Evolutionary conservation across 37 sponge, comb jelly and placozoan species (phyloP).

Genomic region (Ephydatia muelleri): DNA sequence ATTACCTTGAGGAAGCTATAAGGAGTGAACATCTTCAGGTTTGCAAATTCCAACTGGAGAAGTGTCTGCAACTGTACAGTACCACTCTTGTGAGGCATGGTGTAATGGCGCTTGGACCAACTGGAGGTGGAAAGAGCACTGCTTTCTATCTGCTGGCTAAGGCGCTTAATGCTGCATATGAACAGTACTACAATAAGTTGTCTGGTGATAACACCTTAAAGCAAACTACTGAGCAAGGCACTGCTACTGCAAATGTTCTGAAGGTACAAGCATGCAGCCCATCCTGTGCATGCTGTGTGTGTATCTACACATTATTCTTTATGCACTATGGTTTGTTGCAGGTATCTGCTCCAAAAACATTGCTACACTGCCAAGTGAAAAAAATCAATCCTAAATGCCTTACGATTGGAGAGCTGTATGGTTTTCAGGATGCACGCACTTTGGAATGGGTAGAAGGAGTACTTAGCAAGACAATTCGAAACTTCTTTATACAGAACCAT

Average conservation of each 20-base stretch:
- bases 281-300: neutral
- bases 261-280: neutral
- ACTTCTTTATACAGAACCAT: slow-evolving; percentile 13
- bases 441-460: slow-evolving; percentile 76
- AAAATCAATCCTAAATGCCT: slow-evolving; percentile 70
- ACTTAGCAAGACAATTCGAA: slow-evolving; percentile 41
- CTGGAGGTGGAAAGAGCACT: slow-evolving; percentile 80
- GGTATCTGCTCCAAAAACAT: neutral
- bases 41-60: slow-evolving; percentile 31
- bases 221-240: neutral
- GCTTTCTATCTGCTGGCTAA: slow-evolving; percentile 49
- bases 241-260: neutral
- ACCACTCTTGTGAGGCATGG: slow-evolving; percentile 74
- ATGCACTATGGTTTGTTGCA: neutral
- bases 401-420: slow-evolving; percentile 63
- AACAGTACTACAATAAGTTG: slow-evolving; percentile 12
- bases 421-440: slow-evolving; percentile 45
- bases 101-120: slow-evolving; percentile 74
- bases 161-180: slow-evolving; percentile 41
- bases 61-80: slow-evolving; percentile 65
- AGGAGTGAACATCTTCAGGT: slow-evolving; percentile 10
- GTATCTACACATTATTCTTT: neutral
- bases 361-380: slow-evolving; percentile 36
- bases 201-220: neutral
- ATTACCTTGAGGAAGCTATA: slow-evolving; percentile 14